Base-by-base conservation (phyloP, 2,797 vertebrate genomes). In the Schizopygopsis malacanthus region DNA sequence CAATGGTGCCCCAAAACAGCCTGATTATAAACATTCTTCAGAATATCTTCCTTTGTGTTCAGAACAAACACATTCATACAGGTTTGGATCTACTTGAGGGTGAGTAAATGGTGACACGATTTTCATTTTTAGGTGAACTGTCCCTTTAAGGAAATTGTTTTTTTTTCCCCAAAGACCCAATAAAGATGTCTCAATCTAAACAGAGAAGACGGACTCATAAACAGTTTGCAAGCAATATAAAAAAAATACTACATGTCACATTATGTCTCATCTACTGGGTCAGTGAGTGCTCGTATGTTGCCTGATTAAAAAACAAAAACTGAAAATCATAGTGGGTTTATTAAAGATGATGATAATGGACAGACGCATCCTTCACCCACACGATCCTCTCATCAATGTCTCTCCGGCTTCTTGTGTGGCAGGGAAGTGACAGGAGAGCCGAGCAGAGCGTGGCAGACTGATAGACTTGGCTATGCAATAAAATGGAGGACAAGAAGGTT, bases 251-350 rank as follows among this genome's bases (percentile, higher is more conserved):
- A 78, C 85, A 47, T 84, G 71, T 87, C 39, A 73, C 37, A 78
- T 81, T 50, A 78, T 37, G 73, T 54, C 82, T 91, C 92, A 92
- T 92, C 92, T 92, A 25, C 39, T 87, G 63, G 92, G 92, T 94
- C 92, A 94, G 91, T 91, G 92, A 94, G 90, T 90, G 90, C 91
- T 94, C 92, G 92, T 90, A 92, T 90, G 91, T 92, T 91, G 91
- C 89, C 90, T 92, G 91, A 93, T 91, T 87, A 73, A 73, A 75
- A 50, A 80, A 10, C 33, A 13, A 39, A 91, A 91, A 91, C 6
- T 33, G 6, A 77, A 39, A 56, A n/a, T 37, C 22, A 88, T 89
- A 90, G 89, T 89, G 79, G 88, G 92, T 91, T 94, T 94, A 95
- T 94, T 93, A 93, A 92, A 93, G 89, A 90, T 89, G 89, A 91